Evolutionary conservation across 2,888 invertebrate species (phyloP).

Genomic region (Leucoptera coffeella): DNA sequence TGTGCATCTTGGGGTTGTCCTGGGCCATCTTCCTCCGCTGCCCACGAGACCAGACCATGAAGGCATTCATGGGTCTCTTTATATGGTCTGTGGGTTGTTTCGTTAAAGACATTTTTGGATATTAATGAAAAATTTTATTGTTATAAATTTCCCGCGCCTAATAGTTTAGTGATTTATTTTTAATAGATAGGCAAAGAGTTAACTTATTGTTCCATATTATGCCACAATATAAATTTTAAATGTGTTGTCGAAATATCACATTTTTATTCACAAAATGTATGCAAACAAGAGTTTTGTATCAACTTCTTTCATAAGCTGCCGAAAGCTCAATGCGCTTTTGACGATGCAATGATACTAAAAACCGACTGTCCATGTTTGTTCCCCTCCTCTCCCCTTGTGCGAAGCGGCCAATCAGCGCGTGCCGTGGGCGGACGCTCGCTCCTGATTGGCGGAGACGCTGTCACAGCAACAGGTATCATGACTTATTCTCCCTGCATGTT

Average conservation of each 20-base stretch:
- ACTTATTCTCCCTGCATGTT: conserved; percentile 47
- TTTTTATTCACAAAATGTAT: too few relatives aligned
- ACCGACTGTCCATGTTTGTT: conserved; percentile 15
- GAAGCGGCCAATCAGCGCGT: conserved; percentile 26
- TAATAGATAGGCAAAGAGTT: too few relatives aligned
- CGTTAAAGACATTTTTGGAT: conserved; percentile 35
- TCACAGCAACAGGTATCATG: conserved; percentile 52
- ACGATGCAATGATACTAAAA: too few relatives aligned
- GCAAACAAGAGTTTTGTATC: too few relatives aligned
- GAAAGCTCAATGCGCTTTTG: conserved; percentile 51
- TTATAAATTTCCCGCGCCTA: too few relatives aligned
- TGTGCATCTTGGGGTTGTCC: conserved; percentile 92
- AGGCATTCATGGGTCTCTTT: conserved; percentile 92
- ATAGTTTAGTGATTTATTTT: too few relatives aligned
- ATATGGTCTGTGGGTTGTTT: conserved; percentile 66
- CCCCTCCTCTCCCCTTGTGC: conserved; percentile 19
- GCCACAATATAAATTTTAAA: too few relatives aligned
- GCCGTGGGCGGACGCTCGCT: conserved; percentile 41
- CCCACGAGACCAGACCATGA: conserved; percentile 91
- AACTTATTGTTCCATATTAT: too few relatives aligned
- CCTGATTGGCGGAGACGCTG: conserved; percentile 28
- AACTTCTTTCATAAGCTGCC: too few relatives aligned
- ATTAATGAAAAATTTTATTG: too few relatives aligned
- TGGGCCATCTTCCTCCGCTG: conserved; percentile 89
- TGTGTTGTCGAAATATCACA: too few relatives aligned